Percentiles rank a stretch among this genome's conserved stretches.
Conservation (phyloP, 2,113 vertebrate genomes). For the Dasyornis broadbenti region DNA sequence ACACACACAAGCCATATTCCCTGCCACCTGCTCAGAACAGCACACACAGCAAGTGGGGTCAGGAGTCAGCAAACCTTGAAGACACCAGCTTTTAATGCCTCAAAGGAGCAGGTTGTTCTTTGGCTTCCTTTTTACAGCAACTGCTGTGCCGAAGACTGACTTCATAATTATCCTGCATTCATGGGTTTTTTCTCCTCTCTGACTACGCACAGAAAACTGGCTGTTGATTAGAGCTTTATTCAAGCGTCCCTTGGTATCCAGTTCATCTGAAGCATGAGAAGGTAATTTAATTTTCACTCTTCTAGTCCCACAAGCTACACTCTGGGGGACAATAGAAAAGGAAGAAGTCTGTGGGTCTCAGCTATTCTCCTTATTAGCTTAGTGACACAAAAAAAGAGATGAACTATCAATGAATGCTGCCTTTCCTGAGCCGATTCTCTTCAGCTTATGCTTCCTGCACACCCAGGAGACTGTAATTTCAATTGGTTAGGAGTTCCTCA, state of each 20-base stretch:
- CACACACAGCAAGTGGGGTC: neutral
- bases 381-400: neutral
- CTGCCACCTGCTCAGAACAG: neutral
- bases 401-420: neutral
- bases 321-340: neutral
- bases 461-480: neutral
- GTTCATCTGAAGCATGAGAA: slow-evolving; percentile 36
- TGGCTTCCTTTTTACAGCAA: neutral
- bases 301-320: neutral
- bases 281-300: slow-evolving; percentile 46
- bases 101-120: neutral
- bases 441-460: neutral
- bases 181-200: neutral
- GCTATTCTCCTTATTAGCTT: neutral
- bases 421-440: neutral
- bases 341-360: neutral
- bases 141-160: neutral
- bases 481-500: neutral
- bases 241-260: slow-evolving; percentile 19
- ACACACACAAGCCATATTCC: neutral
- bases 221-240: slow-evolving; percentile 45
- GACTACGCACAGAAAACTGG: neutral
- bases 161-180: slow-evolving; percentile 2
- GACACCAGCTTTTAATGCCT: neutral
- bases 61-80: neutral